Base-by-base conservation (phyloP, 2,888 invertebrate species). In the Lepidochitona cinerea region DNA sequence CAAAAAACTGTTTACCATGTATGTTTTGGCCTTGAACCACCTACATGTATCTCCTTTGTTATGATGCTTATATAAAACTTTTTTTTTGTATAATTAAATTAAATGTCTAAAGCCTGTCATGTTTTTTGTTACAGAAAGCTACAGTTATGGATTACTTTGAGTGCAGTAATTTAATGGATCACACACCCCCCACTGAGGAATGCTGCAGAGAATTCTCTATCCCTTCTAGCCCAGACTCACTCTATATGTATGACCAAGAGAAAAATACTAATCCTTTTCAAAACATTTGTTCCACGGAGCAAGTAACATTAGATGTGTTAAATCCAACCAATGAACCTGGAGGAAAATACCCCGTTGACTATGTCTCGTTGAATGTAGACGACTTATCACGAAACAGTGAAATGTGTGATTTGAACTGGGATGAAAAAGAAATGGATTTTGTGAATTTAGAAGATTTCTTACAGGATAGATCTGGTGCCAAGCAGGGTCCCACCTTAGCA, bases 181-280 rank as follows among this genome's bases (percentile, higher is more conserved):
- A 82, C 35, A 75, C 79, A 0, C 74, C 78, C 6, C 73, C 79
- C 5, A 76, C 78, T 12, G 81, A 79, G 26, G 70, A 72, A 54
- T 68, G 77, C 29, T 37, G 80, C 7, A 82, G 83, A 53, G 71
- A 78, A 23, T 75, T 82, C 35, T 80, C 83, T 0, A 86, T 83
- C 70, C 83, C 86, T 23, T 83, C 85, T 26, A 86, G 85, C 76
- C 87, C 88, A 23, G 84, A 85, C 71, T 86, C 87, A 1, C 74
- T 85, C 35, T 85, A 80, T 73, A 85, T 88, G 81, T 88, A 87
- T 76, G 88, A 88, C 18, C 84, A 84, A 71, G 88, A 88, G 52
- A 83, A 81, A 73, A 73, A 79, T 26, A 84, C 86, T 67, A 83
- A 83, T 80, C 84, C 83, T 72, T 81, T 82, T 73, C 78, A 83